Percentiles rank a stretch among this genome's conserved stretches.
phyloP scores from a whole-genome alignment of 92 coral and sea anemone genomes.

The Zoanthus gigantus region DNA sequence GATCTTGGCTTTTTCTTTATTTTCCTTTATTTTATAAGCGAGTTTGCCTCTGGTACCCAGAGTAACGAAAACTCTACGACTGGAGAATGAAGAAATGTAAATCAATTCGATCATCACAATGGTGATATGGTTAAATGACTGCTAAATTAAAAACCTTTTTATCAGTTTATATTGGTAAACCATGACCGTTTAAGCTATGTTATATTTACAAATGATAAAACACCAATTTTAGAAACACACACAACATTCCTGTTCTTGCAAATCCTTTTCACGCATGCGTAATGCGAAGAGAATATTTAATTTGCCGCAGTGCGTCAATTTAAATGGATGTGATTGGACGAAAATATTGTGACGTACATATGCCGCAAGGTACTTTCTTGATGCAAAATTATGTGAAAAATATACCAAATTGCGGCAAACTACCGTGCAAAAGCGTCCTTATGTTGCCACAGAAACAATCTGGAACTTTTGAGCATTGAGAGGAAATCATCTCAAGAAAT shows the following conservation, averaged over 20 bases:
- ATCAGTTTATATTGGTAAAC: not conserved
- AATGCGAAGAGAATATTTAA: not conserved
- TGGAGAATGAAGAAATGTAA: too few species aligned
- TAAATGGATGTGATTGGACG: slow-evolving; percentile 10
- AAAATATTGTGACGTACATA: not conserved
- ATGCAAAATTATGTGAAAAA: not conserved
- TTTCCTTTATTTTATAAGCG: too few species aligned
- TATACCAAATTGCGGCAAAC: slow-evolving; percentile 4
- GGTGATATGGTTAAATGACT: not conserved
- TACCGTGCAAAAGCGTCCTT: not conserved
- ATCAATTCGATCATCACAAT: not conserved
- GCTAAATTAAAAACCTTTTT: not conserved
- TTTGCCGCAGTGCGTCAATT: slow-evolving; percentile 47
- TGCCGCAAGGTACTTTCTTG: slow-evolving; percentile 11
- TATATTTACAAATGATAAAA: not conserved
- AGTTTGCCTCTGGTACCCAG: too few species aligned
- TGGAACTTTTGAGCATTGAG: slow-evolving; percentile 2
- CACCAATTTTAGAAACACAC: slow-evolving; percentile 5
- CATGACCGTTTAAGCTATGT: not conserved
- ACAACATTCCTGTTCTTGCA: too few species aligned
- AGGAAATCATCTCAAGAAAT: not conserved
- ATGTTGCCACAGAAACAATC: slow-evolving; percentile 43
- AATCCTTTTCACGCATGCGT: not conserved
- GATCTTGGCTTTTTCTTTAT: too few species aligned
- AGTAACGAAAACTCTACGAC: too few species aligned